Evolutionary conservation across 2,888 invertebrate species (phyloP), one percentile per base, ranked within the genome.

Genomic region (Morpho deidamia): DNA sequence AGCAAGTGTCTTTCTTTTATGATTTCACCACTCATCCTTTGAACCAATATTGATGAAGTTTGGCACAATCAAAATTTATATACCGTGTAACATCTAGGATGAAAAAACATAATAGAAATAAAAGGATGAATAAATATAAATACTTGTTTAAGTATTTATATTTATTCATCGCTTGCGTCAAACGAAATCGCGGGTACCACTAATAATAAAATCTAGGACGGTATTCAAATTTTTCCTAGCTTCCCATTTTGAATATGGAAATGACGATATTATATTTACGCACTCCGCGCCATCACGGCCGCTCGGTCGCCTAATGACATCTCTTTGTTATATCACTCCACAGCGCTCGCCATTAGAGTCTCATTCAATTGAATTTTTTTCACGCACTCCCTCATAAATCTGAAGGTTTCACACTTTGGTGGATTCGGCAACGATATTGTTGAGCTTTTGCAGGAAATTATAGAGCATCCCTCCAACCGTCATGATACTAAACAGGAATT

Each of bases 321-420:
- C 47, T 50, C 54, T 57, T 57, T 57, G 57, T 57, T 57, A 51
- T 54, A 50, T 44, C 38, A 10, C 40, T 42, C 23, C 42, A 45
- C 42, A 45, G 51, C 41, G 39, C n/a, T 11, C 23, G 44, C 49
- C 43, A 49, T 53, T 55, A 55, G 58, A 58, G 55, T 55, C 50
- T 55, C 55, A 46, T 44, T 55, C 52, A 58, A 55, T 55, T 55
- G 52, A 47, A 44, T 11, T 47, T 49, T 51, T 55, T 52, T 46
- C 51, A 55, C 50, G 52, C 52, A 46, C 43, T 47, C 50, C 43
- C 46, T 55, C 52, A 41, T 52, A 52, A 51, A 52, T 58, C 52
- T 49, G 52, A 43, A 51, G 57, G 40, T 54, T 54, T 46, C 47
- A 40, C 53, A 50, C 54, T 51, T 57, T 54, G 54, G 51, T 51